These are phyloP conservation scores for Calliphora vomitoria DNA, from an alignment of 2,888 invertebrate species.

Conservation along the genomic window DNA sequence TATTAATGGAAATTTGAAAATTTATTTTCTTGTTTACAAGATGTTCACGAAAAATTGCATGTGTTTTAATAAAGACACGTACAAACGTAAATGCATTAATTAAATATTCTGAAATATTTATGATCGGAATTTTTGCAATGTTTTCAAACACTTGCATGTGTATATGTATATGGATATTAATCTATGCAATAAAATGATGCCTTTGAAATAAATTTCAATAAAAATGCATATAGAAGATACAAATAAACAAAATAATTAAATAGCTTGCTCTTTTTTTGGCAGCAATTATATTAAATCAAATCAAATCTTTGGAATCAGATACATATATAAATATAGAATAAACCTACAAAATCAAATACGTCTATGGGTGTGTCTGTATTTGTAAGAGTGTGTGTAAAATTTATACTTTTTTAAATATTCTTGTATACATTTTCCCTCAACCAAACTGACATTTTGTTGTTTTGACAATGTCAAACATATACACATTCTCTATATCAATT, in stretches of 20 bases:
- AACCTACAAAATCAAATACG: background rate
- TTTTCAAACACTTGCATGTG: background rate
- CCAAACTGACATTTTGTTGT: slow-evolving; percentile 43
- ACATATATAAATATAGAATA: slow-evolving; percentile 1
- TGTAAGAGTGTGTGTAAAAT: too few relatives aligned
- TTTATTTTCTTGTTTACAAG: slow-evolving; percentile 19
- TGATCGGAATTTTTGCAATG: background rate
- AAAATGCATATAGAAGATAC: slow-evolving; percentile 3
- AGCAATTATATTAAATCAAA: slow-evolving; percentile 43
- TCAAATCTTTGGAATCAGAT: slow-evolving; percentile 30
- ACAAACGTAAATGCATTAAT: background rate
- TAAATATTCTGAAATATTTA: slow-evolving; percentile 23
- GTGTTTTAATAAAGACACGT: background rate
- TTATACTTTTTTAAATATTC: background rate
- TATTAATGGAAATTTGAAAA: background rate
- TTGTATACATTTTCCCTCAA: slow-evolving; percentile 3
- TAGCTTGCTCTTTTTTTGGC: slow-evolving; percentile 43
- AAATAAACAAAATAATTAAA: slow-evolving; percentile 5
- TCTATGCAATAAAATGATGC: background rate
- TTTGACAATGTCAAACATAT: slow-evolving; percentile 53
- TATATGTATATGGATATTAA: background rate
- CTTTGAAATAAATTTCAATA: background rate
- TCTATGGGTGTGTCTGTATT: background rate
- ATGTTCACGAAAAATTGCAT: slow-evolving; percentile 6
- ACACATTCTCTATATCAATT: background rate